Evolutionary conservation across 35 echinoderm and acorn worm genomes (phyloP).

Genomic region (Stichopus chloronotus): DNA sequence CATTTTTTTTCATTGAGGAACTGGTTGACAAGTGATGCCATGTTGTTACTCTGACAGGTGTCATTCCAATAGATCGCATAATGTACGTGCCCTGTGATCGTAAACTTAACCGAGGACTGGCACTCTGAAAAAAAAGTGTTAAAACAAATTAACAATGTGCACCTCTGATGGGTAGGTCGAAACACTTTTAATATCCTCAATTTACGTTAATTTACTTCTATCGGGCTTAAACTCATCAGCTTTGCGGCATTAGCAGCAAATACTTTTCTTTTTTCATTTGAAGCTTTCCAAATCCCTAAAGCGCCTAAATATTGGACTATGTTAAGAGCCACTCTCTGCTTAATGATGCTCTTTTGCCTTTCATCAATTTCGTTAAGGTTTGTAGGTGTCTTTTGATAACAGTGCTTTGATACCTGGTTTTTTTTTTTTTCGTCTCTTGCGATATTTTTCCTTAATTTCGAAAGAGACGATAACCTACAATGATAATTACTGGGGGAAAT

Average conservation of each 20-base stretch:
- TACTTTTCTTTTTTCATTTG: no score
- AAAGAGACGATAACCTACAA: background rate
- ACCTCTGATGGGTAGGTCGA: background rate
- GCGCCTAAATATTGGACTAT: background rate
- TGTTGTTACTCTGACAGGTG: no score
- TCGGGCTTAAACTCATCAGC: background rate
- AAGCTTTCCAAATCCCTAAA: background rate
- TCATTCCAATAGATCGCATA: no score
- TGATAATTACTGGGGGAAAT: background rate
- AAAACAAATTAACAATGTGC: no score
- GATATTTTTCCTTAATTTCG: background rate
- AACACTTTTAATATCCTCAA: background rate
- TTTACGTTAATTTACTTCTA: background rate
- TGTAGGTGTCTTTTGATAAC: background rate
- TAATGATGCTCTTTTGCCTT: background rate
- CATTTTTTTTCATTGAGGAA: no score
- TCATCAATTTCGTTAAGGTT: background rate
- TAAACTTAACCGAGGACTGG: no score
- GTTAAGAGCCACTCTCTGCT: background rate
- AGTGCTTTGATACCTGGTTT: background rate
- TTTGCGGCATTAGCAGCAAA: background rate
- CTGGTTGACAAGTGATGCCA: no score
- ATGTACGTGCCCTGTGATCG: no score
- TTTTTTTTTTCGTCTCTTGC: background rate
- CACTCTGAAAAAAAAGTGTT: no score